Evolutionary conservation across 2,888 invertebrate species (phyloP).

Genomic region (Callosobruchus maculatus): DNA sequence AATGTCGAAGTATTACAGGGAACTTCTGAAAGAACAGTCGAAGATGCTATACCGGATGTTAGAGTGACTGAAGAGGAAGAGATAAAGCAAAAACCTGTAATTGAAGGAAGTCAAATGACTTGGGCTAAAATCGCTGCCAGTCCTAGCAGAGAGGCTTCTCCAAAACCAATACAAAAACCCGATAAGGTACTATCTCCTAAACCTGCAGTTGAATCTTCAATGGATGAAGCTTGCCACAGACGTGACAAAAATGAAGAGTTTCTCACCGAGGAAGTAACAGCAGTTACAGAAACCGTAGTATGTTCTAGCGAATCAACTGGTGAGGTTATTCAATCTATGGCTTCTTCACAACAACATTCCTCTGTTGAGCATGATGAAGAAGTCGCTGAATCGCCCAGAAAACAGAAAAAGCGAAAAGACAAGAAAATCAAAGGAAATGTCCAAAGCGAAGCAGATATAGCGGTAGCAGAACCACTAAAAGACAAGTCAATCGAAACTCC

Average conservation of each 20-base stretch:
- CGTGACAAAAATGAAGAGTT: neutral
- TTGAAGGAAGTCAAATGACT: neutral
- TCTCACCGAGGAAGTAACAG: neutral
- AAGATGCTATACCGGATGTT: neutral
- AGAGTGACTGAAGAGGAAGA: neutral
- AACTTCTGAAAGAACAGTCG: neutral
- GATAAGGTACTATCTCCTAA: neutral
- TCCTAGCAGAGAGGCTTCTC: slow-evolving; percentile 8
- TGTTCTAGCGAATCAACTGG: neutral
- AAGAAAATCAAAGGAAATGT: neutral
- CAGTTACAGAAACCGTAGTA: neutral
- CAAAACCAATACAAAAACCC: neutral
- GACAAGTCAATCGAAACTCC: neutral
- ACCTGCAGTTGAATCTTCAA: neutral
- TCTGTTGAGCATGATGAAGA: neutral
- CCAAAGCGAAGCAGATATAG: neutral
- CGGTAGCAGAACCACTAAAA: neutral
- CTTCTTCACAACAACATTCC: neutral
- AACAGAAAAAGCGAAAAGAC: neutral
- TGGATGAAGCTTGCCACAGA: neutral
- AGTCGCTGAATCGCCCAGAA: neutral
- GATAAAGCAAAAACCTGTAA: neutral
- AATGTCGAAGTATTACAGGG: neutral
- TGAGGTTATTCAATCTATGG: neutral
- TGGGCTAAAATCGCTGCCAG: slow-evolving; percentile 1